Base-by-base conservation (phyloP, 1,140 invertebrate genomes). In the Macrostomum lignano region DNA sequence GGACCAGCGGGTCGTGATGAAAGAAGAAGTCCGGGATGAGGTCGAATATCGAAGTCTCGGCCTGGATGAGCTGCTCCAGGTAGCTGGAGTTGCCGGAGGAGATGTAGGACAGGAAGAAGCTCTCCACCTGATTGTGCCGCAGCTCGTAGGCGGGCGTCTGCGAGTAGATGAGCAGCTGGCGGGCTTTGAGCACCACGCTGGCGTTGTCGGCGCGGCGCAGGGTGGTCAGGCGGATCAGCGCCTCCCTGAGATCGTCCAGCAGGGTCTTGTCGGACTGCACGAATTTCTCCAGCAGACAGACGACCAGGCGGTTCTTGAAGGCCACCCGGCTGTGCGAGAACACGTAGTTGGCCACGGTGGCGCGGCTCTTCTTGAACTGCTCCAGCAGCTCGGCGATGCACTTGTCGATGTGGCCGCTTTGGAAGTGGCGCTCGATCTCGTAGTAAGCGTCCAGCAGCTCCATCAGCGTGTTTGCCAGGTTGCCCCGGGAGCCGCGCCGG, bases 1-100 rank as follows among this genome's bases (percentile, higher is more conserved):
- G 73, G 3, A 81, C 75, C 33, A 74, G 69, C 7, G 71, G 65
- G 50, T 88, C 88, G 0, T 67, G 62, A 48, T 96, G 88, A 48
- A 86, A 96, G 60, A 94, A 96, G 60, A 96, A 96, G 44, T 93
- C 86, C 46, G 93, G 86, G 1, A 98, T 64, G 24, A 96, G 88
- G 54, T 96, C 84, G 52, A 91, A 94, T 36, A 94, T 93, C 2
- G 78, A 82, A 0, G 84, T 93, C 58, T 94, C 84, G 0, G 82
- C 91, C 7, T 84, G 68, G 37, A 94, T 93, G 9, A 96, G 62
- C 46, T 91, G 88, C 49, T 62, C 44, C 13, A 94, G 57, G 53
- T 91, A 88, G 79, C 46, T 91, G 82, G 0, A 84, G 82, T 52
- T 91, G 91, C 73, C 86, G 88, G 49, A 94, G 81, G 3, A n/a